These are phyloP conservation scores for Meganola albula DNA, from an alignment of 2,888 invertebrate genomes.

Conservation along the genomic window DNA sequence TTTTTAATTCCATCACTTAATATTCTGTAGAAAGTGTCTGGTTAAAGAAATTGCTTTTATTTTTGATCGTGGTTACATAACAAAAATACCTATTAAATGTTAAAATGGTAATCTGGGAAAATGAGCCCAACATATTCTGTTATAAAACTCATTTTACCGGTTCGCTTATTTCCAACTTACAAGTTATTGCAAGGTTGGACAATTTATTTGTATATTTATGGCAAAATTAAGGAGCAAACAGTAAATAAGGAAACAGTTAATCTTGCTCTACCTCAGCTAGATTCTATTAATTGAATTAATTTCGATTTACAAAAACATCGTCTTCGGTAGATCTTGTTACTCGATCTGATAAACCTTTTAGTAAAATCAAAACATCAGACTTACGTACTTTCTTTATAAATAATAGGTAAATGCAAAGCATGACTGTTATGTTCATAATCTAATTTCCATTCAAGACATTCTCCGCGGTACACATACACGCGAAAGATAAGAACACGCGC, in stretches of 20 bases:
- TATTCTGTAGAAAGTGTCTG: no score
- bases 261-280: background rate
- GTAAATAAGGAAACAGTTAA: background rate
- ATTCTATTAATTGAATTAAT: background rate
- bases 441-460: slow-evolving; percentile 3
- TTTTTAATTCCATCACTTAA: background rate
- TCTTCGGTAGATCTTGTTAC: no score
- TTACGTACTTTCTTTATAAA: background rate
- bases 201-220: background rate
- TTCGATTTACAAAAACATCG: no score
- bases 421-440: slow-evolving; percentile 5
- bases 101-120: no score
- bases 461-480: slow-evolving; percentile 31
- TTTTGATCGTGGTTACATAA: no score
- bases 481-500: slow-evolving; percentile 72
- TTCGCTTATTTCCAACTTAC: no score
- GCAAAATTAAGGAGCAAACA: background rate
- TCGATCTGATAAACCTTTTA: background rate
- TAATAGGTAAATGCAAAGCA: no score
- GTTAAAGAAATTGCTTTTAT: no score
- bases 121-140: no score
- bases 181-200: no score
- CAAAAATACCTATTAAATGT: no score
- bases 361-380: background rate
- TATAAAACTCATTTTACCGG: no score